Percentiles rank a stretch among this genome's conserved stretches.
Conservation (phyloP, 2,888 invertebrate genomes). For the Myopa testacea region DNA sequence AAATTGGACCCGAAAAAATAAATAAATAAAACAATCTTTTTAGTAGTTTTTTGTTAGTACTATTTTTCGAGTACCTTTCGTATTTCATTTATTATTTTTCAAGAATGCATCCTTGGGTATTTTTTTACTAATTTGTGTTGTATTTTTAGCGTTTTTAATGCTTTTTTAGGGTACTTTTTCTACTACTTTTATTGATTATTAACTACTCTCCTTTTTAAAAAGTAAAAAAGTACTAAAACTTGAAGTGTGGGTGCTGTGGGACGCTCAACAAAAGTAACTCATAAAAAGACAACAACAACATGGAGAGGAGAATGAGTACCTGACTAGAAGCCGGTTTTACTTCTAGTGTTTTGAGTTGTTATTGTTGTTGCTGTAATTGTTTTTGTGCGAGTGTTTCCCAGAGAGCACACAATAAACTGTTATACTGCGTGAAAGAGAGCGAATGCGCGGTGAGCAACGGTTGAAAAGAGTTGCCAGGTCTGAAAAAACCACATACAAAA, state of each 20-base stretch:
- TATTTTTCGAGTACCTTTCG: too few species aligned
- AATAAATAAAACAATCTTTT: too few species aligned
- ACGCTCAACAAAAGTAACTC: background rate
- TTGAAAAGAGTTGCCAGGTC: background rate
- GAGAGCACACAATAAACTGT: background rate
- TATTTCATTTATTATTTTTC: too few species aligned
- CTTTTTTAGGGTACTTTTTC: too few species aligned
- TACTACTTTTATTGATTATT: background rate
- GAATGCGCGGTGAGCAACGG: background rate
- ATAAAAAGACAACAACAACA: conserved; percentile 10
- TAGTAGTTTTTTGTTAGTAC: too few species aligned
- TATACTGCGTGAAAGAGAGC: background rate
- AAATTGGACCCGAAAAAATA: too few species aligned
- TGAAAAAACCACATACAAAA: too few species aligned
- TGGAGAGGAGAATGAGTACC: background rate
- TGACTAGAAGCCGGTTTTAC: conserved; percentile 22
- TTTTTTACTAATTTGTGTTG: too few species aligned
- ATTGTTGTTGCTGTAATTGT: background rate
- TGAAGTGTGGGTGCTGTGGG: background rate
- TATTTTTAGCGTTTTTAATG: too few species aligned
- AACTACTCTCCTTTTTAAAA: background rate
- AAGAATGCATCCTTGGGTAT: too few species aligned
- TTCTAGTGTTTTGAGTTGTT: too few species aligned
- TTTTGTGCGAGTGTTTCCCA: background rate
- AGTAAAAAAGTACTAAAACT: background rate